Evolutionary conservation across 2,888 invertebrate genomes (phyloP), one percentile per base, ranked within the genome.

Genomic region (Spodoptera littoralis): DNA sequence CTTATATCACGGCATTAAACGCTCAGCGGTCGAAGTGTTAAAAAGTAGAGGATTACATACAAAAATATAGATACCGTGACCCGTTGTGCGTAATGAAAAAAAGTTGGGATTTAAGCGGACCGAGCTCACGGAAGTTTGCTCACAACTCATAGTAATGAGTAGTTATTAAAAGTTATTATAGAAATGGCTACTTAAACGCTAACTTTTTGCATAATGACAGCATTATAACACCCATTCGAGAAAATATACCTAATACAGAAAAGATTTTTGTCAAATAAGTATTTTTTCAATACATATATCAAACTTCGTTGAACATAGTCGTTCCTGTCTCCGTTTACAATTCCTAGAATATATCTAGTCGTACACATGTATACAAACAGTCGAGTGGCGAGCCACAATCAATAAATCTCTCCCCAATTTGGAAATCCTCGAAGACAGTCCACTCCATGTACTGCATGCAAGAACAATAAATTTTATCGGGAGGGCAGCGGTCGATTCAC

Each of bases 1-100:
- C 83, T 84, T 85, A 84, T 84, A 86, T 86, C 86, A 84, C 65
- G 80, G 87, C 71, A 82, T 84, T 84, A 84, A 77, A 54, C 71
- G 81, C 78, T 84, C 77, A 80, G 62, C 54, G 62, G 77, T 70
- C 78, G 58, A 73, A 69, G 58, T 70, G 69, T 73, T 70, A 70
- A 74, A 71, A 72, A 74, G 48, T 55, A 55, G 57, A 22, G 48
- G 65, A 74, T 74, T 70, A 64, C 50, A 69, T 41, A 24, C 54
- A 54, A 48, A 55, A 55, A 64, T 72, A 72, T 60, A 44, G 71
- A 48, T 60, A 59, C 24, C 46, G 60, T 60, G 44, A 57, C 46
- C 36, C 18, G 49, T 43, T 12, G 42, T 41, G 45, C 36, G 43
- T 36, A 55, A 58, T 61, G 45, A 46, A 72, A 73, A 66, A 48